These are phyloP conservation scores for Halcyon senegalensis DNA, from an alignment of 2,113 vertebrate species.

Conservation along the genomic window DNA sequence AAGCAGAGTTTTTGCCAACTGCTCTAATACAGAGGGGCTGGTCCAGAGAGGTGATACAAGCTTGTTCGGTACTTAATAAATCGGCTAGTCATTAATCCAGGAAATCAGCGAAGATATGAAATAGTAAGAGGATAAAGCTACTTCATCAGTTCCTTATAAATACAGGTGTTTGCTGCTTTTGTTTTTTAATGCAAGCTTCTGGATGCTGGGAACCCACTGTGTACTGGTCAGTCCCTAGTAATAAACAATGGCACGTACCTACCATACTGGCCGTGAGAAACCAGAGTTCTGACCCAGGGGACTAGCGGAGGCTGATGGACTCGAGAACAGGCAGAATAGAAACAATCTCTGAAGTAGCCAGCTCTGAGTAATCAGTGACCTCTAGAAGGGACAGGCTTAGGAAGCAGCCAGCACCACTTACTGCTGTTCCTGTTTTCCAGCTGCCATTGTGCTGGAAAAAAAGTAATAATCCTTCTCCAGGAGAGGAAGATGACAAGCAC, in stretches of 20 bases:
- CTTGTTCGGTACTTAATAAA: background rate
- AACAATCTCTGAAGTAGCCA: background rate
- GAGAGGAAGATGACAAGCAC: background rate
- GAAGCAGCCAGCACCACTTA: background rate
- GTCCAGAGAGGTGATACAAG: background rate
- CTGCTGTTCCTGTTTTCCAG: slow-evolving; percentile 26
- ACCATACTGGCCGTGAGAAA: background rate
- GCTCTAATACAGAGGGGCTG: background rate
- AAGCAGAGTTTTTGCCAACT: background rate
- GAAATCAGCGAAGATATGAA: background rate
- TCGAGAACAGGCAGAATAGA: background rate
- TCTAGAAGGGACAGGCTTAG: background rate
- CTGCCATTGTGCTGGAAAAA: background rate
- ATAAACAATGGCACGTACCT: fast-evolving
- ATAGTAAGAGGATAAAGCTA: background rate
- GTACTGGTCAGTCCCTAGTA: background rate
- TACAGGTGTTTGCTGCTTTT: background rate
- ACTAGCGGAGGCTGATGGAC: background rate
- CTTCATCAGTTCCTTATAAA: background rate
- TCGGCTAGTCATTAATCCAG: background rate
- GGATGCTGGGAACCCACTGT: background rate
- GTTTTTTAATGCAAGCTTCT: background rate
- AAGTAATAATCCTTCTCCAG: background rate
- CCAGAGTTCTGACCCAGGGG: background rate
- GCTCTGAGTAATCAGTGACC: background rate